Evolutionary conservation across 2,888 invertebrate species (phyloP), one percentile per base, ranked within the genome.

Genomic region (Rhyacophila evoluta): DNA sequence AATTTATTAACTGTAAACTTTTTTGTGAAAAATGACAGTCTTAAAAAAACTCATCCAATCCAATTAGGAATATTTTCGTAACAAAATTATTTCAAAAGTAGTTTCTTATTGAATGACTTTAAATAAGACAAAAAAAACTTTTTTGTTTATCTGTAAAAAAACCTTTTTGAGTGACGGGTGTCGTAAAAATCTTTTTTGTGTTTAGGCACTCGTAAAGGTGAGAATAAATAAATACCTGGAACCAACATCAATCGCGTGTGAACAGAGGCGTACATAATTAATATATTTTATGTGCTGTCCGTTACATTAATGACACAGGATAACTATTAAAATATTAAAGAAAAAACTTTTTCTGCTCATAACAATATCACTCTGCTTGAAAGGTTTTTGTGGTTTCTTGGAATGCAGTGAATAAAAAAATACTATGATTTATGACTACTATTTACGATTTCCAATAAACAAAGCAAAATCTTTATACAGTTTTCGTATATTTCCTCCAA

Each of bases 171-270:
- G 15, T 55, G 55, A 55, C 55, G 55, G 55, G 55, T 55, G 25
- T 55, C 55, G 55, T 55, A 55, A 55, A 55, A 55, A 55, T 55
- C 55, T 55, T 55, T 55, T 55, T 55, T 19, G 55, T 55, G 33
- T 69, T 69, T 29, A 33, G 28, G 33, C 33, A 27, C 68, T 36
- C 67, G 27, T 27, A 15, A n/a, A 74, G 68, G 68, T 67, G 68
- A 37, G 68, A 74, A 74, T 67, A 67, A 55, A 67, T 74, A 74
- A 74, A 74, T 74, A 67, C 74, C 36, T 25, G 74, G 74, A 67
- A 74, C 74, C 67, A 27, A 74, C 37, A 37, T 74, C 68, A 68
- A 55, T 55, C 55, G n/a, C n/a, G 25, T 19, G 10, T 25, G 2
- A 19, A 19, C 55, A 55, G 55, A 19, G 25, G 19, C 55, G 55